These are phyloP conservation scores for Crotalus viridis DNA, from an alignment of 2,113 vertebrate species.

Conservation along the genomic window DNA sequence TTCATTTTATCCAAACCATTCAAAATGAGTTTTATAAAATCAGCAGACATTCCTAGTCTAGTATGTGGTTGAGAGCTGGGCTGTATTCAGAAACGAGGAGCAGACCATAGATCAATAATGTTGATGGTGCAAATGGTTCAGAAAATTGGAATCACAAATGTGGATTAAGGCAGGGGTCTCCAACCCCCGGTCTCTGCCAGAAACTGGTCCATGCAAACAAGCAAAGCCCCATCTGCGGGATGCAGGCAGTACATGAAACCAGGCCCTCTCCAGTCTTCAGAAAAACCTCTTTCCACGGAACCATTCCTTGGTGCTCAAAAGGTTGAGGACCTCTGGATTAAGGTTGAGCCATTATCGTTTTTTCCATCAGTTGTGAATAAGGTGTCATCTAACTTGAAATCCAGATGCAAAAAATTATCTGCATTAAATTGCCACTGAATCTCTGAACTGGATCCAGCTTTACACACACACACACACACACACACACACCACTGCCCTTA, in stretches of 20 bases:
- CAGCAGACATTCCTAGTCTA: background rate
- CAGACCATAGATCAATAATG: background rate
- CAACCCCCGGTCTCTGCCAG: no score
- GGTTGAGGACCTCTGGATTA: background rate
- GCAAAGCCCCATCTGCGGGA: no score
- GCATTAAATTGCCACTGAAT: background rate
- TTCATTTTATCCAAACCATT: background rate
- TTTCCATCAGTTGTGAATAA: background rate
- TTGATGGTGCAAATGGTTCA: background rate
- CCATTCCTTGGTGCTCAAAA: no score
- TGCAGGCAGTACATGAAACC: no score
- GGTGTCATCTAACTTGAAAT: background rate
- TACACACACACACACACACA: no score
- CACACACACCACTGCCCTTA: background rate
- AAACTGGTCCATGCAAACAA: no score
- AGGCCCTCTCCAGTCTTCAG: no score
- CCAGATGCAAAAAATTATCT: background rate
- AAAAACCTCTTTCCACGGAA: no score
- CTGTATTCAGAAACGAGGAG: background rate
- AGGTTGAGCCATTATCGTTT: background rate
- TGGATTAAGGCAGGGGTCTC: background rate
- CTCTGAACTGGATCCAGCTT: background rate
- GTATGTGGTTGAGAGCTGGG: background rate
- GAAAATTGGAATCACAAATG: background rate
- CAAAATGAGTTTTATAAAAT: conserved; percentile 1